phyloP scores from a whole-genome alignment of 2,797 vertebrate genomes.

The Meda fulgida region DNA sequence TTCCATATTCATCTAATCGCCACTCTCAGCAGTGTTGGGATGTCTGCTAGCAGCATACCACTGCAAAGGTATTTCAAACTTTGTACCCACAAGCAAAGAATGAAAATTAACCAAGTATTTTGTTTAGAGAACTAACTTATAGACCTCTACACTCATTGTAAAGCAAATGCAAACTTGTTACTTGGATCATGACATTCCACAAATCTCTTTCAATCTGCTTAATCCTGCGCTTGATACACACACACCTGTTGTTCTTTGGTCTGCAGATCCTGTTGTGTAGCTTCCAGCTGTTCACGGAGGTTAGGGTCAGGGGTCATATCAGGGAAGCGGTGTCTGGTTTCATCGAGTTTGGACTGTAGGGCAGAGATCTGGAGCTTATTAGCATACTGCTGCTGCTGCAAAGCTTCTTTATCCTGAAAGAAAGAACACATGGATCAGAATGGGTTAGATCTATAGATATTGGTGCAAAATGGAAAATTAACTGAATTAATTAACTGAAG shows the following conservation, averaged over 20 bases:
- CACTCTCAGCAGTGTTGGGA: too few species aligned
- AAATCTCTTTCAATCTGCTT: not conserved
- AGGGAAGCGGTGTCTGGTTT: slow-evolving; percentile 79
- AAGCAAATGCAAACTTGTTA: not conserved
- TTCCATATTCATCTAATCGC: too few species aligned
- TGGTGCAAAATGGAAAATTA: not conserved
- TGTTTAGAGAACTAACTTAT: too few species aligned
- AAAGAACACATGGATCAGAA: not conserved
- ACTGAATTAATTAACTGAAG: not conserved
- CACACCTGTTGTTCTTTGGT: slow-evolving; percentile 81
- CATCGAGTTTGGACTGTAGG: slow-evolving; percentile 86
- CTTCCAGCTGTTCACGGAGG: slow-evolving; percentile 78
- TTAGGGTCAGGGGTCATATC: slow-evolving; percentile 69
- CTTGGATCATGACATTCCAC: not conserved
- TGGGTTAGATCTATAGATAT: not conserved
- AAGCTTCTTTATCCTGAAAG: slow-evolving; percentile 86
- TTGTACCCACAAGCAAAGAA: too few species aligned
- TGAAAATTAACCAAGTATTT: too few species aligned
- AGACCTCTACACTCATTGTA: not conserved
- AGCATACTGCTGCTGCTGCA: slow-evolving; percentile 86
- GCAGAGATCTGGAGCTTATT: slow-evolving; percentile 87
- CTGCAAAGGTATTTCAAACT: too few species aligned
- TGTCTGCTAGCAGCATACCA: too few species aligned
- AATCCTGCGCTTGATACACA: slow-evolving; percentile 6
- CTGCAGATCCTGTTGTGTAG: slow-evolving; percentile 75